Conservation (phyloP, 1,140 invertebrate genomes). For the Papilio machaon region DNA sequence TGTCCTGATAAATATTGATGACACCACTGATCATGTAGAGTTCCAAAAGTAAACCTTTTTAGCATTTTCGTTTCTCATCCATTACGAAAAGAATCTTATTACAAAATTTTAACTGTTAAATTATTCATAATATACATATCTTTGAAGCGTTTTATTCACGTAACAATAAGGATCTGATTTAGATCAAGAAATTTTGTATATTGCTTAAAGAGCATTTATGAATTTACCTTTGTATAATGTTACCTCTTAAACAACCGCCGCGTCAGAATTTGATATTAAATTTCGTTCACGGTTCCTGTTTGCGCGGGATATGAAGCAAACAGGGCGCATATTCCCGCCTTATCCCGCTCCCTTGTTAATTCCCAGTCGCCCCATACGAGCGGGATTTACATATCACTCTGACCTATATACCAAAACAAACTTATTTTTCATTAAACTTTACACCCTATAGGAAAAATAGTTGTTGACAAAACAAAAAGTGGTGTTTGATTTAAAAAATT, state of each 20-base stretch:
- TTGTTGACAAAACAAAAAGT: not conserved
- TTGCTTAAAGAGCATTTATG: not conserved
- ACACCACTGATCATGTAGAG: too few relatives aligned
- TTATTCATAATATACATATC: not conserved
- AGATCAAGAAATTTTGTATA: not conserved
- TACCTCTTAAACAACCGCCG: conserved; percentile 11
- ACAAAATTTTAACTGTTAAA: too few relatives aligned
- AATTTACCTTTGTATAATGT: not conserved
- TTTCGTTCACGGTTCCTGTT: conserved; percentile 19
- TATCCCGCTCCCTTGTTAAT: conserved; percentile 21
- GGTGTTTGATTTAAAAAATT: not conserved
- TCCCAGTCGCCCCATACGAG: not conserved
- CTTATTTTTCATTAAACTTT: conserved; percentile 27
- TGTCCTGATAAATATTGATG: too few relatives aligned
- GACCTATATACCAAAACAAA: conserved; percentile 24
- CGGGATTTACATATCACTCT: conserved; percentile 11
- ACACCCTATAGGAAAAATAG: conserved; percentile 6
- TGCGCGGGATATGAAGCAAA: conserved; percentile 23
- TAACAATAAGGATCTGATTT: not conserved
- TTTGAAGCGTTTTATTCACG: not conserved
- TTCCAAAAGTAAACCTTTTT: too few relatives aligned
- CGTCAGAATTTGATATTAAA: conserved; percentile 20
- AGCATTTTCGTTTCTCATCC: too few relatives aligned
- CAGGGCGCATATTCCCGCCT: not conserved
- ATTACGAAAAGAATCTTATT: too few relatives aligned